Conservation (phyloP, 2,113 vertebrate genomes). For the Rissa tridactyla region DNA sequence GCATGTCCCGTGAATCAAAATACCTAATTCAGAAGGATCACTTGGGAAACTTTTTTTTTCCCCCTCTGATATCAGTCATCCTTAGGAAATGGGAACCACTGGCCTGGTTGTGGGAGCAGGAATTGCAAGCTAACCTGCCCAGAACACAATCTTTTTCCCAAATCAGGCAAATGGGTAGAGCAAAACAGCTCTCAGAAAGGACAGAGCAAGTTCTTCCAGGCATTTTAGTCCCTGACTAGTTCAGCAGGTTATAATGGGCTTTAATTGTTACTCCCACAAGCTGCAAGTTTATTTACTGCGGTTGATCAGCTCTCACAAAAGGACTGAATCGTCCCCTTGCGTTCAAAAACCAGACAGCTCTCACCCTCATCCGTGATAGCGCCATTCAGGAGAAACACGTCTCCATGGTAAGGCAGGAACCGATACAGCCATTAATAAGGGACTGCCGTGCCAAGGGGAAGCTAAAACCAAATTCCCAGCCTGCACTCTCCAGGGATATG, state of each 20-base stretch:
- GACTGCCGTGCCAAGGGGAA: neutral
- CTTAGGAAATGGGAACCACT: neutral
- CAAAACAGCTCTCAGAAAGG: neutral
- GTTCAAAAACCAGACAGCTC: slow-evolving; percentile 10
- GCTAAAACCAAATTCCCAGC: neutral
- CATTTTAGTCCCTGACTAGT: slow-evolving; percentile 4
- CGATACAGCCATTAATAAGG: neutral
- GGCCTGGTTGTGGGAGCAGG: neutral
- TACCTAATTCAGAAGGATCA: neutral
- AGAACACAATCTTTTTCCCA: neutral
- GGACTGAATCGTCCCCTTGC: neutral
- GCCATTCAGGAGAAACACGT: neutral
- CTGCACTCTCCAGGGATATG: neutral
- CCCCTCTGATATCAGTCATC: neutral
- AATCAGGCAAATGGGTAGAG: neutral
- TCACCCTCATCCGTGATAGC: neutral
- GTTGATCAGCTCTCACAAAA: slow-evolving; percentile 17
- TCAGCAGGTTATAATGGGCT: slow-evolving; percentile 52
- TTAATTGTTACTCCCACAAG: slow-evolving; percentile 46
- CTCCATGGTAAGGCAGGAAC: neutral
- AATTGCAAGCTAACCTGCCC: neutral
- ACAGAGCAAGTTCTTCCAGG: slow-evolving; percentile 51
- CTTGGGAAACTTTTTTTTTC: neutral
- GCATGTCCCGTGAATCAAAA: neutral
- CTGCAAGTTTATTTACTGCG: slow-evolving; percentile 30